phyloP scores from a whole-genome alignment of 2,888 invertebrate genomes.

The Ectemnius lituratus region DNA sequence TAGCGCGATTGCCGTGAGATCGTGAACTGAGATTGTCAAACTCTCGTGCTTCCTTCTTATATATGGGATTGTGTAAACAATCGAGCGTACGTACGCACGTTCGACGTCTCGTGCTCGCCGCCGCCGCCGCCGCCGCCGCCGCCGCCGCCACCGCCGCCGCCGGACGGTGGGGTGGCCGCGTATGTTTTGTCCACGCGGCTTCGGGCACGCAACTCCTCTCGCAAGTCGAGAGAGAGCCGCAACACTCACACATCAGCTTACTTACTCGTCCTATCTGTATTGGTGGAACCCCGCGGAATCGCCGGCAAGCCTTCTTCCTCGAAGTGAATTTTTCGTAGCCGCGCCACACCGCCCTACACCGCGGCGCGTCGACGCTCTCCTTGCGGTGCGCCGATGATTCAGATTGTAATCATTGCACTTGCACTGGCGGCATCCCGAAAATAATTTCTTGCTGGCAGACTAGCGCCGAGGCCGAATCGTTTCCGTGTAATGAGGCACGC shows the following conservation, averaged over 20 bases:
- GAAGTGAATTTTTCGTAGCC: conserved; percentile 22
- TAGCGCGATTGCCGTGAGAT: conserved; percentile 61
- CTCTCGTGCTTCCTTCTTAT: conserved; percentile 74
- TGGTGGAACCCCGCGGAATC: conserved; percentile 21
- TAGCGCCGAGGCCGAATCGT: no score
- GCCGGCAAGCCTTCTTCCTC: conserved; percentile 31
- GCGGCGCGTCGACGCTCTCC: no score
- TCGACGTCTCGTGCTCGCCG: conserved; percentile 64
- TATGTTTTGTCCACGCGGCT: conserved; percentile 67
- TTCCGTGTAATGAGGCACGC: no score
- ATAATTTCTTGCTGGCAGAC: not conserved
- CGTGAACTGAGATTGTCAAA: conserved; percentile 76
- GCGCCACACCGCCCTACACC: conserved; percentile 1
- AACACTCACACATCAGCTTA: no score
- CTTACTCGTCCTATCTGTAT: not conserved
- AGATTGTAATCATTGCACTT: not conserved
- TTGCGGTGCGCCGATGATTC: conserved; percentile 10
- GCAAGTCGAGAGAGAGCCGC: no score
- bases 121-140: not conserved
- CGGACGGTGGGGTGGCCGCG: conserved; percentile 58
- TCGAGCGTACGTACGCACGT: conserved; percentile 67
- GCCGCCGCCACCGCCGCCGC: not conserved
- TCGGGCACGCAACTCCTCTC: conserved; percentile 11
- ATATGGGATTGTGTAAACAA: conserved; percentile 76
- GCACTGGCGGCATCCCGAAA: not conserved